Percentiles rank a stretch among this genome's conserved stretches.
These are phyloP conservation scores for Triplophysa yarkandensis DNA, from an alignment of 2,797 vertebrate genomes.

Conservation along the genomic window DNA sequence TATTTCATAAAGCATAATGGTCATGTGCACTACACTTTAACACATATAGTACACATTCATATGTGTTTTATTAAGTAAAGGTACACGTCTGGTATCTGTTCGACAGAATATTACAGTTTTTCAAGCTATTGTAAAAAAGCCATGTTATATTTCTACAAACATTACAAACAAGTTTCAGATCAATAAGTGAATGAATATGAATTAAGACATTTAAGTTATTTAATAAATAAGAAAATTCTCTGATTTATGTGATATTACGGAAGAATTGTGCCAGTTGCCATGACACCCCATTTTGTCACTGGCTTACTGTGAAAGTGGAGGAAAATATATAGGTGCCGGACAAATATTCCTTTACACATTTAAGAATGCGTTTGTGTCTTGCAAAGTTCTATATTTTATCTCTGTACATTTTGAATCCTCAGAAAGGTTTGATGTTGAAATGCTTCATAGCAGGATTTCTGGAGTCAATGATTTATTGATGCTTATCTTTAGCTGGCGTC, in stretches of 20 bases:
- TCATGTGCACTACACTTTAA: background rate
- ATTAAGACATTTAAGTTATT: too few species aligned
- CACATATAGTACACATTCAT: background rate
- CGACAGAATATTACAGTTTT: too few species aligned
- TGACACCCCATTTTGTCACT: background rate
- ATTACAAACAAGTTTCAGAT: too few species aligned
- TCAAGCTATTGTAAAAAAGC: too few species aligned
- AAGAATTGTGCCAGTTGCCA: background rate
- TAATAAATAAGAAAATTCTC: too few species aligned
- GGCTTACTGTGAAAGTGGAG: too few species aligned
- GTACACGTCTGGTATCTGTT: background rate
- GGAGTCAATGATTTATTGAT: conserved; percentile 22
- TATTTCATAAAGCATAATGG: background rate
- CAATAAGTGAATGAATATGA: too few species aligned
- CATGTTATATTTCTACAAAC: too few species aligned
- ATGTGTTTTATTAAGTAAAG: too few species aligned
- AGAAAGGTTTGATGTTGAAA: conserved; percentile 7
- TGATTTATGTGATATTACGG: background rate
- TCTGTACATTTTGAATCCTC: background rate
- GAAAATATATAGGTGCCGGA: too few species aligned
- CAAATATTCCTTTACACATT: too few species aligned
- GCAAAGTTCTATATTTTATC: background rate
- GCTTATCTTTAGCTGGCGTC: conserved; percentile 6
- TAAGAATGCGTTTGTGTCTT: background rate
- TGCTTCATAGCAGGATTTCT: conserved; percentile 2